These are phyloP conservation scores for Harpegnathos saltator DNA, from an alignment of 1,140 invertebrate species.

Conservation along the genomic window DNA sequence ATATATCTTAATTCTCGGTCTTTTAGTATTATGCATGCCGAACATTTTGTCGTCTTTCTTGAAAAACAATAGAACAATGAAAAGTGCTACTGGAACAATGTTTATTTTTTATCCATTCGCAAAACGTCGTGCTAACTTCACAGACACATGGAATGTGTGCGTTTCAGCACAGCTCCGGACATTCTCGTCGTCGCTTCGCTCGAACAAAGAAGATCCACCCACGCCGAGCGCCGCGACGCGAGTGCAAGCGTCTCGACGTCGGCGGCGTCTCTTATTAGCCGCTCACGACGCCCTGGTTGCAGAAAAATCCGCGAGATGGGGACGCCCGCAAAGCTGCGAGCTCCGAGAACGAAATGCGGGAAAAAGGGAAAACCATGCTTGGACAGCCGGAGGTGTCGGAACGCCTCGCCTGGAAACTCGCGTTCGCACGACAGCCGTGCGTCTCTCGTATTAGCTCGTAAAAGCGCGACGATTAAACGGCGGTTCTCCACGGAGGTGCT, in stretches of 20 bases:
- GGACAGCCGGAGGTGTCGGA: slow-evolving; percentile 43
- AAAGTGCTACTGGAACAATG: too few relatives aligned
- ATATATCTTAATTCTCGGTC: too few relatives aligned
- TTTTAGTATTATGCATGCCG: too few relatives aligned
- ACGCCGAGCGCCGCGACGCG: slow-evolving; percentile 71
- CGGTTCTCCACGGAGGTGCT: too few relatives aligned
- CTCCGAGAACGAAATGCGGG: slow-evolving; percentile 38
- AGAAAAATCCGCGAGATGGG: slow-evolving; percentile 85
- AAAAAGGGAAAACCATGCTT: slow-evolving; percentile 11
- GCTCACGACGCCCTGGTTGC: slow-evolving; percentile 82
- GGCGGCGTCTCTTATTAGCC: slow-evolving; percentile 80
- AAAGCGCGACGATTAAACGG: neutral
- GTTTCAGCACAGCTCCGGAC: neutral
- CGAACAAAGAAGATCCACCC: neutral
- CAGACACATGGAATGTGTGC: too few relatives aligned
- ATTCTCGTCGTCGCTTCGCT: neutral
- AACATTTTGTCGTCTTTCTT: too few relatives aligned
- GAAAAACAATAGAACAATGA: too few relatives aligned
- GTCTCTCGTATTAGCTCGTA: slow-evolving; percentile 1
- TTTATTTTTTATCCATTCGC: too few relatives aligned
- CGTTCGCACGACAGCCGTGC: neutral
- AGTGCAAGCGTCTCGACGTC: slow-evolving; percentile 54
- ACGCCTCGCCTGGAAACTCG: slow-evolving; percentile 31
- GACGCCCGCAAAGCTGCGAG: slow-evolving; percentile 74
- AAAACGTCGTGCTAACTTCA: too few relatives aligned